Evolutionary conservation across 2,888 invertebrate genomes (phyloP).

Genomic region (Chaitophorus viminalis): DNA sequence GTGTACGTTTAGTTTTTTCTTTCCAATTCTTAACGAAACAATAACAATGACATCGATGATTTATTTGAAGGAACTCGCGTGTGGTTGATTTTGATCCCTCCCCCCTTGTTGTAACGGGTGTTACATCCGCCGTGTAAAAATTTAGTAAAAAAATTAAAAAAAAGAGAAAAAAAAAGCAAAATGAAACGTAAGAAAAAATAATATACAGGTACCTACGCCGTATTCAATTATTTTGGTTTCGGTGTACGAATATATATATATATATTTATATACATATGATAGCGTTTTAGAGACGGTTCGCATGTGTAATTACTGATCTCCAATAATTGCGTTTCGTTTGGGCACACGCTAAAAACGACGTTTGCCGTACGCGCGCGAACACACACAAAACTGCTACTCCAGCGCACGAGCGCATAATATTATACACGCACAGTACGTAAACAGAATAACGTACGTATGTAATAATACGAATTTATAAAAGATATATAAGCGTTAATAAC

Average conservation of each 20-base stretch:
- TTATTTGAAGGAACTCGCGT: constrained; percentile 25
- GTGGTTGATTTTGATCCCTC: constrained; percentile 6
- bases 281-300: background rate
- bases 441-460: too few relatives aligned
- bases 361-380: background rate
- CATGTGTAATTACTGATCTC: background rate
- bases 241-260: too few relatives aligned
- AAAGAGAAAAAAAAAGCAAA: background rate
- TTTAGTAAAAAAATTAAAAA: background rate
- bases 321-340: constrained; percentile 12
- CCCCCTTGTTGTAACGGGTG: background rate
- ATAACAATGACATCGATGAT: constrained; percentile 41
- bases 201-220: background rate
- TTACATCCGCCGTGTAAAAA: constrained; percentile 27
- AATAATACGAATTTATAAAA: background rate
- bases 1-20: background rate
- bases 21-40: background rate
- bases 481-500: background rate
- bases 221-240: constrained; percentile 26
- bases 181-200: background rate
- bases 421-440: background rate
- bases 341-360: constrained; percentile 31
- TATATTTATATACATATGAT: background rate
- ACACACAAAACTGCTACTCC: too few relatives aligned
- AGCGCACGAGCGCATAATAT: background rate